Conservation (phyloP, 2,113 vertebrate species). For the Phaethon lepturus region DNA sequence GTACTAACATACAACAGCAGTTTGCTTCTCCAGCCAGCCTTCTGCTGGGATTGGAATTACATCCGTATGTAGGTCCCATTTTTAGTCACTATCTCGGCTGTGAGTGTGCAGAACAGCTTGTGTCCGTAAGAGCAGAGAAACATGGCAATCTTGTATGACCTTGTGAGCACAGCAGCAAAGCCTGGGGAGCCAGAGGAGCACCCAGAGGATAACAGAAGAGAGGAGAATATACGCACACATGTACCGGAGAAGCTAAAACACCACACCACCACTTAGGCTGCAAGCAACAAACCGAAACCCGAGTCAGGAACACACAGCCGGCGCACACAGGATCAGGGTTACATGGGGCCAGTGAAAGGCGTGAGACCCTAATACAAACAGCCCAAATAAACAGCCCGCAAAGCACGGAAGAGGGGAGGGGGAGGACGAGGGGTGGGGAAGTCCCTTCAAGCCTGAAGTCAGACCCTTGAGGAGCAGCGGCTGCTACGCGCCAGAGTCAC, state of each 20-base stretch:
- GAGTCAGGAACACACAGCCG: accelerated
- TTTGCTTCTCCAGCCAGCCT: neutral
- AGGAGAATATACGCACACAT: accelerated
- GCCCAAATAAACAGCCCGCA: neutral
- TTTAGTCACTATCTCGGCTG: neutral
- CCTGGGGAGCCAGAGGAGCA: neutral
- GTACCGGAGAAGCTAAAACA: neutral
- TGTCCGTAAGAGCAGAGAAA: too few species aligned
- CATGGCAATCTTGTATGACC: accelerated
- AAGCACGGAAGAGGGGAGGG: neutral
- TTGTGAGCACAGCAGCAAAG: neutral
- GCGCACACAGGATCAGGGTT: neutral
- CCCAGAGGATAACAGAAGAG: neutral
- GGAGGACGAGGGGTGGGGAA: neutral
- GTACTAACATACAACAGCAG: neutral
- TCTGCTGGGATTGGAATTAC: neutral
- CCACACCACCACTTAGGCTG: too few species aligned
- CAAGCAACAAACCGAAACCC: neutral
- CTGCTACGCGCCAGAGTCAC: neutral
- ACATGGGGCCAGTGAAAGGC: neutral
- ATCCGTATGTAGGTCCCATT: neutral
- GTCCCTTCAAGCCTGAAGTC: neutral
- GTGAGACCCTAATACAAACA: neutral
- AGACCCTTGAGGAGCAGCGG: neutral
- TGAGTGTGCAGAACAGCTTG: accelerated